phyloP scores from a whole-genome alignment of 2,888 invertebrate genomes.

The Rhogogaster chlorosoma region DNA sequence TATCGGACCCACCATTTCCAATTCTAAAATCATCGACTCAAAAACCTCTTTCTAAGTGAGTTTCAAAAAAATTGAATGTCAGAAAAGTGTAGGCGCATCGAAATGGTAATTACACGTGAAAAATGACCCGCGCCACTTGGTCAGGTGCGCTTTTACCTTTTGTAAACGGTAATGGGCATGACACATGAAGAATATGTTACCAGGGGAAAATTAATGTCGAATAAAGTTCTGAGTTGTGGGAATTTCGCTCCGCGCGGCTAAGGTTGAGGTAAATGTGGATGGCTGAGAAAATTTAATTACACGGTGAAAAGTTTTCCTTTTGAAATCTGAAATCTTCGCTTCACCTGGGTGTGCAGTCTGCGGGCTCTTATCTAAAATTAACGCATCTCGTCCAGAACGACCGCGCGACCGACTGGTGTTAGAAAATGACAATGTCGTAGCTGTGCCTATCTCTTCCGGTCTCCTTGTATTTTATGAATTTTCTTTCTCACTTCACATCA shows the following conservation, averaged over 20 bases:
- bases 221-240: neutral
- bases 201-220: neutral
- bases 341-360: neutral
- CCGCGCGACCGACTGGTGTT: neutral
- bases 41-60: no score
- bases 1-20: no score
- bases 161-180: neutral
- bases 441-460: neutral
- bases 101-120: no score
- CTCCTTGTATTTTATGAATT: neutral
- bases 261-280: neutral
- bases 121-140: no score
- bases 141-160: neutral
- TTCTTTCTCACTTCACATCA: neutral
- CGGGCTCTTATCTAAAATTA: conserved; percentile 23
- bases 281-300: conserved; percentile 4
- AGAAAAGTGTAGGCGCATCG: no score
- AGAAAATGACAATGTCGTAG: neutral
- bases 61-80: no score
- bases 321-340: neutral
- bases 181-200: no score
- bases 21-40: no score
- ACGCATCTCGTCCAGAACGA: neutral
- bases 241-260: neutral
- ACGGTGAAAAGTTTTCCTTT: conserved; percentile 1